phyloP scores from a whole-genome alignment of 2,797 vertebrate genomes.

The Pelochelys cantorii region DNA sequence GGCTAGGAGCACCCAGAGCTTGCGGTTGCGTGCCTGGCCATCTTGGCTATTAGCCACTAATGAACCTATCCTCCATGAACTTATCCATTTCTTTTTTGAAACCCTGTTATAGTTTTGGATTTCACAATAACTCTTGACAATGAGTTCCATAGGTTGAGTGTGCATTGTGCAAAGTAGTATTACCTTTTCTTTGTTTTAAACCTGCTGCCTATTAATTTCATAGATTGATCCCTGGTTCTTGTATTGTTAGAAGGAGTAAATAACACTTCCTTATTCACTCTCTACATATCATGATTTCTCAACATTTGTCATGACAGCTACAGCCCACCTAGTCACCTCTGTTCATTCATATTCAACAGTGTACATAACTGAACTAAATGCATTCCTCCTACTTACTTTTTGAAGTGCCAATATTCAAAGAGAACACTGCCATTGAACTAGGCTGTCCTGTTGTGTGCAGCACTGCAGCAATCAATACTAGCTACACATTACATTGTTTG shows the following conservation, averaged over 20 bases:
- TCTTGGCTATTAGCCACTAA: too few species aligned
- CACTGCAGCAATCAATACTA: accelerated
- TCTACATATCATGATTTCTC: background rate
- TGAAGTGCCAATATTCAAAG: background rate
- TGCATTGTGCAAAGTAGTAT: too few species aligned
- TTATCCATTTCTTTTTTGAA: too few species aligned
- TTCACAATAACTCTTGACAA: too few species aligned
- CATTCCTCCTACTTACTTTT: background rate
- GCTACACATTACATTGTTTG: accelerated
- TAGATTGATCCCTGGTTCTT: background rate
- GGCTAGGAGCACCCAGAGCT: too few species aligned
- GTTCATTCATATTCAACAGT: background rate
- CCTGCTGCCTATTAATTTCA: background rate
- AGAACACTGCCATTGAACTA: background rate
- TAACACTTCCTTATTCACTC: background rate
- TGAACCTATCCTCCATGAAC: too few species aligned
- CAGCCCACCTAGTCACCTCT: background rate
- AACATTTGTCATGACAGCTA: background rate
- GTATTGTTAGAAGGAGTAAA: background rate
- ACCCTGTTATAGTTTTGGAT: too few species aligned
- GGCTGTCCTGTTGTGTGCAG: background rate
- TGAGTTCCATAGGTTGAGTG: too few species aligned
- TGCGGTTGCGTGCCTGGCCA: too few species aligned
- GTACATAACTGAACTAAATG: background rate
- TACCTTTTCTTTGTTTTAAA: too few species aligned